Conservation (phyloP, 1,140 invertebrate genomes). For the Drosophila arawakana region DNA sequence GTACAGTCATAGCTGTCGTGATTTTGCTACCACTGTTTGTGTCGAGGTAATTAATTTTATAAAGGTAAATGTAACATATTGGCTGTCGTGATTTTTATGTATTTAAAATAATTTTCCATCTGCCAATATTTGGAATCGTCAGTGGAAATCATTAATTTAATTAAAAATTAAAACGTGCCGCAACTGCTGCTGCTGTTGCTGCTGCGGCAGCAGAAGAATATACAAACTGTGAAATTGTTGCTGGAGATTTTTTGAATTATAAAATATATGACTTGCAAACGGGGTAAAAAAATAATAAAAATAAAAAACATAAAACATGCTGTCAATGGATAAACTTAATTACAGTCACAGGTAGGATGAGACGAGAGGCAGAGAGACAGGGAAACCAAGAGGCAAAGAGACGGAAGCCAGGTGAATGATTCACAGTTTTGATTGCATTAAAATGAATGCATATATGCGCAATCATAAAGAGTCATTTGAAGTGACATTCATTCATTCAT, state of each 20-base stretch:
- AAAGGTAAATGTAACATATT: constrained; percentile 44
- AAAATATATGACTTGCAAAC: constrained; percentile 18
- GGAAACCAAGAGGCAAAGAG: neutral
- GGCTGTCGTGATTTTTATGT: constrained; percentile 53
- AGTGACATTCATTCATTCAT: constrained; percentile 22
- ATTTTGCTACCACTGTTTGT: constrained; percentile 2
- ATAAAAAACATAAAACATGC: constrained; percentile 3
- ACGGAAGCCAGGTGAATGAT: constrained; percentile 17
- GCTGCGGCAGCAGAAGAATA: neutral
- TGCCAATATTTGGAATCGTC: constrained; percentile 46
- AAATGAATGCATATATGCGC: constrained; percentile 42
- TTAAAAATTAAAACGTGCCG: constrained; percentile 73
- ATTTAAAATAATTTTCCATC: constrained; percentile 39
- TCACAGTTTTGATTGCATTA: constrained; percentile 58
- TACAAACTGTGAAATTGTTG: constrained; percentile 14
- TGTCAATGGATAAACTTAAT: constrained; percentile 67
- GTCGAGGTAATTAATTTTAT: constrained; percentile 39
- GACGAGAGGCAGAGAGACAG: neutral
- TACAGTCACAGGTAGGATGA: constrained; percentile 29
- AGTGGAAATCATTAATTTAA: constrained; percentile 75
- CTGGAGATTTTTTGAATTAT: constrained; percentile 33
- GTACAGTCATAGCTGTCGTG: constrained; percentile 1
- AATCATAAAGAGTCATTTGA: constrained; percentile 22
- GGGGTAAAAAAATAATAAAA: constrained; percentile 8
- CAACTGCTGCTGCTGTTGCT: neutral